phyloP scores from a whole-genome alignment of 2,797 vertebrate species.

The Pelobates cultripes region DNA sequence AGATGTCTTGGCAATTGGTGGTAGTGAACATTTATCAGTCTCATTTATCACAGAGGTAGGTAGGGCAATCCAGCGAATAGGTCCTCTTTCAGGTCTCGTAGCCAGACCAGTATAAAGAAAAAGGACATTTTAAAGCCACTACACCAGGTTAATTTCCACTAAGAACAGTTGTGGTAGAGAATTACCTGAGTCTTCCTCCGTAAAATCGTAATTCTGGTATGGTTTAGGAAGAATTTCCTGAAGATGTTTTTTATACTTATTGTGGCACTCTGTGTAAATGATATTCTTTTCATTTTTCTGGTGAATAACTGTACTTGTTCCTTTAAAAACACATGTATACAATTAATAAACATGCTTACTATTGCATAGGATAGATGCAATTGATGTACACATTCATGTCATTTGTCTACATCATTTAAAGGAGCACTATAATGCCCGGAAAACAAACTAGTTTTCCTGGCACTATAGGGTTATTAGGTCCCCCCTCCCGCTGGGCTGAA shows the following conservation, averaged over 20 bases:
- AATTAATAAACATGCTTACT: too few species aligned
- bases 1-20: slow-evolving; percentile 13
- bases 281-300: slow-evolving; percentile 56
- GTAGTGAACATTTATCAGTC: slow-evolving; percentile 48
- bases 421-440: too few species aligned
- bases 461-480: too few species aligned
- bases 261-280: slow-evolving; percentile 68
- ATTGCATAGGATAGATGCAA: too few species aligned
- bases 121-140: not conserved
- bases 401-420: too few species aligned
- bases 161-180: not conserved
- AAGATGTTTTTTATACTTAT: slow-evolving; percentile 68
- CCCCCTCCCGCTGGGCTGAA: too few species aligned
- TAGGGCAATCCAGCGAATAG: slow-evolving; percentile 61
- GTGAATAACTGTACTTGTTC: slow-evolving; percentile 64
- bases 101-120: slow-evolving; percentile 13
- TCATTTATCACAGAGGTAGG: slow-evolving; percentile 61
- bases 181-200: slow-evolving; percentile 59
- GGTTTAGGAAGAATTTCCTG: slow-evolving; percentile 63
- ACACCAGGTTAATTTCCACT: not conserved
- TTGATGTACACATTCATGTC: too few species aligned
- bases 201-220: slow-evolving; percentile 65
- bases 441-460: too few species aligned
- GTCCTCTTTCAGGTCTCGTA: slow-evolving; percentile 60
- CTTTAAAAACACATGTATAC: slow-evolving; percentile 51